Evolutionary conservation across 2,113 vertebrate genomes (phyloP), one percentile per base, ranked within the genome.

Genomic region (Glaucidium brasilianum): DNA sequence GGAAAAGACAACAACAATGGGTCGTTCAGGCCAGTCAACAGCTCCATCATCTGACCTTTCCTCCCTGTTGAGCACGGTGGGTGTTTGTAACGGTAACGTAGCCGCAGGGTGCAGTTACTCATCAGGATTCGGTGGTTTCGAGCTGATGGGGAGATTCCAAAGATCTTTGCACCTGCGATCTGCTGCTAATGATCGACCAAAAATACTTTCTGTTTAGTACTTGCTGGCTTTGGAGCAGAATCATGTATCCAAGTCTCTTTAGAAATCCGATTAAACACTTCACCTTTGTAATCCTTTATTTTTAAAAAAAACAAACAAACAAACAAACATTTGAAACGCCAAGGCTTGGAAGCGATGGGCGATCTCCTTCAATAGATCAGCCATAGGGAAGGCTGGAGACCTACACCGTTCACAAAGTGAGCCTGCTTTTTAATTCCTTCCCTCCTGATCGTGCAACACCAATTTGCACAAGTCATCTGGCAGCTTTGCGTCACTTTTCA

Each of bases 51-150:
- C 32, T 37, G 17, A 15, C 30, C 27, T 32, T 32, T 71, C 26
- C 29, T 37, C 29, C 41, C 50, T 6, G 15, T 64, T 71, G 49
- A 32, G 32, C 32, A 5, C 2, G 2, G 43, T 19, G 12, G 32
- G 5, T 32, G 58, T 43, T 32, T 5, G 0, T 64, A 50, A 8
- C 8, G 3, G 50, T 58, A 34, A 23, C 15, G 34, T 52, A 9
- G 13, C 37, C 45, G 0, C 2, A 5, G 30, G 56, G 49, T 11
- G 15, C 10, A 0, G 11, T 21, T 67, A 4, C 2, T 1, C 30
- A 5, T 41, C 39, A 23, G 32, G 11, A 25, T 55, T 43, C 1
- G 1, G 13, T 8, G 0, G 71, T 58, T 35, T 17, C 15, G 34
- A 64, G 35, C 26, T 26, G 12, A 26, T 12, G 19, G 25, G 9